Conservation (phyloP, 2,797 vertebrate species). For the Lemur catta region DNA sequence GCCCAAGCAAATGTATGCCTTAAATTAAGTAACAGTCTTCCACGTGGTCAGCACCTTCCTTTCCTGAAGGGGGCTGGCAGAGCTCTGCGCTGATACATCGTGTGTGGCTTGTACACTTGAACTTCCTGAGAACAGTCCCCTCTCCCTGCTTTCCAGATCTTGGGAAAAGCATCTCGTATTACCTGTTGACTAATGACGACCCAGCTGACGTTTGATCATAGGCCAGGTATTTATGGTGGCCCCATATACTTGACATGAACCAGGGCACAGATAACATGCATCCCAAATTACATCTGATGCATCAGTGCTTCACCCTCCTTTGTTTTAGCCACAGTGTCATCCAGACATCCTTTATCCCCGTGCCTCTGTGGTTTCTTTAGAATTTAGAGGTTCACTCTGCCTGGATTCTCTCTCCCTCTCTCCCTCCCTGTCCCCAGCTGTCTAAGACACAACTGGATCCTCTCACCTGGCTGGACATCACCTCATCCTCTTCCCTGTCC, state of each 20-base stretch:
- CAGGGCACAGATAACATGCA: no score
- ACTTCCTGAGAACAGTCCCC: background rate
- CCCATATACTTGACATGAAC: background rate
- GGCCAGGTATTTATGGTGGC: background rate
- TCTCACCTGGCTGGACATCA: background rate
- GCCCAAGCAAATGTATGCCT: background rate
- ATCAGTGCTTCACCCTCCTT: background rate
- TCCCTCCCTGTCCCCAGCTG: background rate
- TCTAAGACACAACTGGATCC: background rate
- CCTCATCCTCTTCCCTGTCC: background rate
- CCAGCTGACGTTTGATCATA: background rate
- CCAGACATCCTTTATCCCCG: background rate
- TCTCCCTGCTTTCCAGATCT: background rate
- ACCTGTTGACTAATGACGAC: background rate
- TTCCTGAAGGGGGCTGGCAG: background rate
- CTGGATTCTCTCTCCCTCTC: background rate
- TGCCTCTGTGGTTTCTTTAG: background rate
- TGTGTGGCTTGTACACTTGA: background rate
- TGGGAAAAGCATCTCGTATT: background rate
- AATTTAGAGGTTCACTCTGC: background rate
- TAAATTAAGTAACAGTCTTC: background rate
- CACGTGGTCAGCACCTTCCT: no score
- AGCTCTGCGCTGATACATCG: rapidly evolving
- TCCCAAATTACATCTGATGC: no score
- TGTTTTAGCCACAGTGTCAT: background rate